Evolutionary conservation across 2,113 vertebrate genomes (phyloP), one percentile per base, ranked within the genome.

Genomic region (Centropus unirufus): DNA sequence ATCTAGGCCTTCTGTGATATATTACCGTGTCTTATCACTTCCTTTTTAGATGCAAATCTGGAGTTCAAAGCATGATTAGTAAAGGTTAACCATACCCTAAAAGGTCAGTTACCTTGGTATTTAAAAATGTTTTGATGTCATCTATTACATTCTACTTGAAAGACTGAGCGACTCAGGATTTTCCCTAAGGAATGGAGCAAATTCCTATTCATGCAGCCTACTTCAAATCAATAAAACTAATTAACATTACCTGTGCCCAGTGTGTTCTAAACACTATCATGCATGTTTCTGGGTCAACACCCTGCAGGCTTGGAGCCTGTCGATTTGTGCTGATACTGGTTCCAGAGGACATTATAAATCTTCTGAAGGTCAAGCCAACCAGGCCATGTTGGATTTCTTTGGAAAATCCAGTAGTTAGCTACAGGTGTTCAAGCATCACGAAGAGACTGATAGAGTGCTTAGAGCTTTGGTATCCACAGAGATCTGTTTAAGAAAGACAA

Each of bases 201-300:
- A 91, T 70, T 72, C 61, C n/a, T 78, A 66, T 90, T 72, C 91
- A 69, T n/a, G 27, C 36, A 87, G 57, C 22, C 67, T 89, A 82
- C 63, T 89, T 72, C 47, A 86, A 79, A 94, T 77, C 85, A 94
- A 91, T 80, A 86, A 52, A 96, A 77, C 34, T 82, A 87, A 93
- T 89, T 93, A 89, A 88, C 59, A 36, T 98, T 98, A 99, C 99
- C 99, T 99, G 99, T 64, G 98, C 98, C 99, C 99, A 99, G 98
- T 99, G 99, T 96, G 99, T 99, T 98, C 98, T 99, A 98, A 99
- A 99, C 63, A 99, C 99, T 86, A 99, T 99, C 99, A 99, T 99
- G 98, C 99, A 99, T 85, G 99, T 99, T 98, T 99, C 99, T 70
- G 99, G 99, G 95, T 99, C 99, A 97, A 99, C 99, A 92, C 98